Evolutionary conservation across 2,888 invertebrate species (phyloP), one percentile per base, ranked within the genome.

Genomic region (Torymus texanus): DNA sequence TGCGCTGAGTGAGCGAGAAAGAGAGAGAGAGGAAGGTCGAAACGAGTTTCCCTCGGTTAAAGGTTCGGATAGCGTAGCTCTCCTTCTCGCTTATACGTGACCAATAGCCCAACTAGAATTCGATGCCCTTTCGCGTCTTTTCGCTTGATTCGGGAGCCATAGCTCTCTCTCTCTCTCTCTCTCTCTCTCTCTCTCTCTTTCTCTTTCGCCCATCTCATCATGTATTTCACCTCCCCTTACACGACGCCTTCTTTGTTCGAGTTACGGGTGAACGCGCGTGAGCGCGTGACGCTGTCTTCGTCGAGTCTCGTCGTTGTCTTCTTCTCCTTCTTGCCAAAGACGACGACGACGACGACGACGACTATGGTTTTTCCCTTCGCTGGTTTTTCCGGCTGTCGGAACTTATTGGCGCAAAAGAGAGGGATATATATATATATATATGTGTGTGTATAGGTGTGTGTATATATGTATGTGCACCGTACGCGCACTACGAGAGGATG

Each of bases 11-110:
- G 21, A 21, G 21, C 1, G 21, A 21, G 41, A 5, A 1, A 1
- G 41, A 8, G 41, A 41, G 29, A 29, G 29, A 29, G 29, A 29
- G 29, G 29, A 5, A 41, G 41, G 62, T 73, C 61, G 53, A 71
- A 65, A 55, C 56, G 21, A 67, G 50, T 58, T n/a, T 61, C 56
- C 24, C 29, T 56, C 68, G 18, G n/a, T 18, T 41, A 41, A 41
- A 41, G 41, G 41, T 41, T 41, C 41, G 41, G 8, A 5, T 8
- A 8, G 41, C 41, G 41, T 41, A 41, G 41, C 12, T 14, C 56
- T 21, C 50, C 24, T 41, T 24, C 59, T 67, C 66, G n/a, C 62
- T 16, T 68, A 77, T 80, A 80, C 80, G 80, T 80, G 80, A 80
- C 80, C 80, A 74, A 76, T 77, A 62, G 68, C 63, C 50, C 59